Base-by-base conservation (phyloP, 2,888 invertebrate genomes). In the Epinotia ramella region DNA sequence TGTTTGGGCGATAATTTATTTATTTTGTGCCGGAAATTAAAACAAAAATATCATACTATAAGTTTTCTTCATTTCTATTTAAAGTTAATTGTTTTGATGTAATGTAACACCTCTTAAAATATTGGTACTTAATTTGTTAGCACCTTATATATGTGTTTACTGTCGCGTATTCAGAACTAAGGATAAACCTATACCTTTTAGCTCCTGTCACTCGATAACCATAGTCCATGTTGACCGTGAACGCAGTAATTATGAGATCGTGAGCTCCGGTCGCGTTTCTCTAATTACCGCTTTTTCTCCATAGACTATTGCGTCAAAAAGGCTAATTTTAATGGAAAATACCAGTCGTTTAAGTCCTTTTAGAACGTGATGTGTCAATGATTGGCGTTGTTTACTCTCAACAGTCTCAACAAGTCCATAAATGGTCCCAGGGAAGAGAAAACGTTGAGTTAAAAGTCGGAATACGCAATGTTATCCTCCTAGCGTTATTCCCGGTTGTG, bases 281-380 rank as follows among this genome's bases (percentile, higher is more conserved):
- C 56, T 69, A 69, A 60, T 60, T 69, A 69, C 24, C 24, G 68
- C 59, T 44, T 59, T 69, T 69, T 60, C 68, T 60, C 46, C n/a
- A 46, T 59, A 40, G n/a, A 59, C 20, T 11, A 0, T 12, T 16
- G 16, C 16, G 11, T 20, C 13, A 24, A 24, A 44, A 67, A 59
- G 59, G 11, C 40, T 44, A 44, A n/a, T 68, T 20, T 24, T 33
- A 44, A 56, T n/a, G 9, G 1, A 13, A 44, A 57, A 59, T 40
- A 1, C 67, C 13, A 13, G 18, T 40, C 13, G 40, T 7, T 67
- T 67, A 40, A 12, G 33, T 16, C 56, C 1, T 57, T 67, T 56
- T 66, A 46, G 11, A n/a, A 28, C 28, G 20, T n/a, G 24, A n/a
- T 33, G 11, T 18, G 24, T 0, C 13, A 24, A 7, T 13, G 46